These are phyloP conservation scores for Drosophila phalerata DNA, from an alignment of 2,888 invertebrate species.

Conservation along the genomic window DNA sequence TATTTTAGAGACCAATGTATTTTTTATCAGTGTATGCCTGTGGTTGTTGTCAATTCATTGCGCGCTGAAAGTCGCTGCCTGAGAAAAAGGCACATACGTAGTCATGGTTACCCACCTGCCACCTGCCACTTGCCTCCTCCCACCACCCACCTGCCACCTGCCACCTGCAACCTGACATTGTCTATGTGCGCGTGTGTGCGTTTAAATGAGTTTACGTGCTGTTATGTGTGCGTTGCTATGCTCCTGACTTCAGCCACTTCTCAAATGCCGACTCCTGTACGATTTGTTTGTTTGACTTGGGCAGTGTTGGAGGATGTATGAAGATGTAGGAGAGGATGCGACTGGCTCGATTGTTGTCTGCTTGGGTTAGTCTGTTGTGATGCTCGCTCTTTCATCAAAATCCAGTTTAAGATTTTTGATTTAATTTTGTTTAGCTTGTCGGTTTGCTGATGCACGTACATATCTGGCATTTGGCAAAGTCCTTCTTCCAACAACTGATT, in stretches of 20 bases:
- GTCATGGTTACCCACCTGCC: constrained; percentile 47
- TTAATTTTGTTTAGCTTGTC: constrained; percentile 67
- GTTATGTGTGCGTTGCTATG: constrained; percentile 43
- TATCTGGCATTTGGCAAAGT: constrained; percentile 23
- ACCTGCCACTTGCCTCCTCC: constrained; percentile 15
- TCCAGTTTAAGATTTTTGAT: constrained; percentile 77
- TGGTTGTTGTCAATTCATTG: constrained; percentile 49
- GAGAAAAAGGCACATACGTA: constrained; percentile 49
- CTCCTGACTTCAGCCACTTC: constrained; percentile 32
- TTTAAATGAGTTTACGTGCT: constrained; percentile 64
- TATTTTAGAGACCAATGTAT: background rate
- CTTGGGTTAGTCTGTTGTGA: constrained; percentile 27
- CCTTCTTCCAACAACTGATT: constrained; percentile 13
- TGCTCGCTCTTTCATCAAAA: constrained; percentile 60
- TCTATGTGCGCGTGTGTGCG: constrained; percentile 39
- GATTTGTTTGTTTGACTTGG: constrained; percentile 67
- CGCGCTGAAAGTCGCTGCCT: constrained; percentile 41
- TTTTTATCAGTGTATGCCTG: constrained; percentile 3
- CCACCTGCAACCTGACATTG: constrained; percentile 17
- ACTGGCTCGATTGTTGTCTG: constrained; percentile 54
- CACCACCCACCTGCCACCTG: constrained; percentile 13
- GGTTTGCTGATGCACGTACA: constrained; percentile 52
- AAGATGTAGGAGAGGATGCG: background rate
- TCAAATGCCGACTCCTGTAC: constrained; percentile 26
- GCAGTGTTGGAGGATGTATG: constrained; percentile 15